Base-by-base conservation (phyloP, 2,888 invertebrate species). In the Autographa gamma region DNA sequence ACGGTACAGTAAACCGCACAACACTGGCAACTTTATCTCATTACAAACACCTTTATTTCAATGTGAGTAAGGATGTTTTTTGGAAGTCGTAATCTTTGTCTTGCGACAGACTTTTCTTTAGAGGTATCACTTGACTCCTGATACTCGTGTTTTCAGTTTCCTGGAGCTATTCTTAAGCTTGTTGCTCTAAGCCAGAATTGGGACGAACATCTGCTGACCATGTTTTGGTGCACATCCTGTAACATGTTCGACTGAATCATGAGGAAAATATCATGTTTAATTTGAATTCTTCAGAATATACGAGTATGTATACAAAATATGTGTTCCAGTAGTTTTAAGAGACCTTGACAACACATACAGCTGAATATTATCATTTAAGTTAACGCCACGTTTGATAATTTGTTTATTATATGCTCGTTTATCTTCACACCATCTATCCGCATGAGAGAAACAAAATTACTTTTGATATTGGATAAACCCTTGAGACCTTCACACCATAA, bases 381-480 rank as follows among this genome's bases (percentile, higher is more conserved):
- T 43, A 0, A 43, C 43, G 43, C 43, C 43, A 13, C 13, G 13
- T 13, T 41, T 13, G 13, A 41, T 13, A 13, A 41, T 41, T 41
- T 13, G 13, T 13, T 13, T 41, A 11, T n/a, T 8, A n/a, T 18
- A 52, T 16, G 52, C 7, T 2, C 0, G 8, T 8, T 13, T 19
- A 19, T 25, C 25, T 56, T 56, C 19, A 25, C 54, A 25, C 19
- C 19, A 56, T 25, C 54, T 13, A 13, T 63, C 18, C 60, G 41
- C 67, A 16, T 56, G 19, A n/a, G 41, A 34, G 34, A 19, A 61
- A 66, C 25, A 31, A 66, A 63, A 54, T 60, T n/a, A 62, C 52
- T 25, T 73, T 32, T 61, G 62, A 11, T 25, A 56, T 31, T 52
- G n/a, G 48, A 71, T 43, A 66, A 68, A 54, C 19, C n/a, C 81